These are phyloP conservation scores for Poicephalus gulielmi DNA, from an alignment of 2,113 vertebrate species.

Conservation along the genomic window DNA sequence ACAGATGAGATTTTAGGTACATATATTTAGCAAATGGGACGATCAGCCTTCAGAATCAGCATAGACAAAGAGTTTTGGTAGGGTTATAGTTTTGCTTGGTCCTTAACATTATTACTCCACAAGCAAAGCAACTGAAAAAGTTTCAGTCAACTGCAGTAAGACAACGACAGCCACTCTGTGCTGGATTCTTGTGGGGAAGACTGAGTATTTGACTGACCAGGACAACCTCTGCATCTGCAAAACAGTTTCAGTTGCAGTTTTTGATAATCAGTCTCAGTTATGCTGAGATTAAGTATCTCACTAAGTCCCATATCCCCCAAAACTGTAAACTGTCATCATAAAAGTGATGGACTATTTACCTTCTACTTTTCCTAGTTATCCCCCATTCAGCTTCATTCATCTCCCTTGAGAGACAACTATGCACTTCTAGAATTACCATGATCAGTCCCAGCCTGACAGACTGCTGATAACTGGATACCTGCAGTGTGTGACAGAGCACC, in stretches of 20 bases:
- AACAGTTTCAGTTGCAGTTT: neutral
- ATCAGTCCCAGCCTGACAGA: neutral
- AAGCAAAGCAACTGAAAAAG: neutral
- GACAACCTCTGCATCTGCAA: neutral
- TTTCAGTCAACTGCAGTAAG: neutral
- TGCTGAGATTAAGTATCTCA: neutral
- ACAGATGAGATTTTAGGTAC: neutral
- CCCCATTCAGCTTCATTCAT: neutral
- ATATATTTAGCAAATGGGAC: neutral
- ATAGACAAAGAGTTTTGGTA: neutral
- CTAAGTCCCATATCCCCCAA: neutral
- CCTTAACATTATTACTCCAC: neutral
- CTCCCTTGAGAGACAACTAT: neutral
- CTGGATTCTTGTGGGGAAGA: neutral
- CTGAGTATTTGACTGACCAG: neutral
- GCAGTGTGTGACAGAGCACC: neutral
- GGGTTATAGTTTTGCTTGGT: neutral
- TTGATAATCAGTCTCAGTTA: neutral
- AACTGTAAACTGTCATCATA: neutral
- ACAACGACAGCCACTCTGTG: rapidly evolving
- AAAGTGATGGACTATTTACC: neutral
- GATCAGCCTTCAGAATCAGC: neutral
- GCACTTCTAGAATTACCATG: neutral
- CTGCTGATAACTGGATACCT: neutral
- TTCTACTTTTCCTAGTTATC: neutral